Base-by-base conservation (phyloP, 2,113 vertebrate genomes). In the Puma concolor region DNA sequence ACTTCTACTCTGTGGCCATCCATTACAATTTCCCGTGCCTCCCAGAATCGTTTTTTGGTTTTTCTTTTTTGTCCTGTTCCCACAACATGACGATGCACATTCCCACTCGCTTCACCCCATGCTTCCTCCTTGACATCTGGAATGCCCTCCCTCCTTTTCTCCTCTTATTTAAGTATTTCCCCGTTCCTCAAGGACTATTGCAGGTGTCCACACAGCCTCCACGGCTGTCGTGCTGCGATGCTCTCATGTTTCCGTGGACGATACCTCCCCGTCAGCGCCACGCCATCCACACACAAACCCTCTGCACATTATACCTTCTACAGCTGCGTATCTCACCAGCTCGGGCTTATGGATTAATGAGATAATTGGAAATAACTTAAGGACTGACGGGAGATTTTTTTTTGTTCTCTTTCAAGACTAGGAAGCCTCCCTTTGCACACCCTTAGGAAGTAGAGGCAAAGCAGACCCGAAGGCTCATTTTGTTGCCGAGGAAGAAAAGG, bases 401-500 rank as follows among this genome's bases (percentile, higher is more conserved):
- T 38, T 29, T 80, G 74, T 91, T n/a, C 33, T 69, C 31, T 19
- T n/a, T 69, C n/a, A 96, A 92, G 54, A 60, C 29, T 76, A 19
- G 87, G 52, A 92, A 54, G 95, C 74, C 72, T 57, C 4, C 23
- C 19, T 14, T 82, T 85, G 48, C 16, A 69, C 4, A 50, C 60
- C 41, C 8, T 95, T 83, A 95, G 44, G 54, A 80, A 86, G 15
- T 10, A 71, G n/a, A 92, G 72, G 33, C 33, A 82, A 60, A 81
- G 66, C 50, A 25, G 54, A 86, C 15, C 29, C 41, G 95, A 89
- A 91, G 29, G 27, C 36, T 64, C 44, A 31, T 79, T 36, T 88
- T 80, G 50, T 94, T 95, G 92, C 41, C 67, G 83, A 52, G 83
- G 77, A 92, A 77, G 54, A 77, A 86, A 92, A 86, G 60, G 57